phyloP scores from a whole-genome alignment of 1,140 invertebrate species.

The Drosophila oshimai region DNA sequence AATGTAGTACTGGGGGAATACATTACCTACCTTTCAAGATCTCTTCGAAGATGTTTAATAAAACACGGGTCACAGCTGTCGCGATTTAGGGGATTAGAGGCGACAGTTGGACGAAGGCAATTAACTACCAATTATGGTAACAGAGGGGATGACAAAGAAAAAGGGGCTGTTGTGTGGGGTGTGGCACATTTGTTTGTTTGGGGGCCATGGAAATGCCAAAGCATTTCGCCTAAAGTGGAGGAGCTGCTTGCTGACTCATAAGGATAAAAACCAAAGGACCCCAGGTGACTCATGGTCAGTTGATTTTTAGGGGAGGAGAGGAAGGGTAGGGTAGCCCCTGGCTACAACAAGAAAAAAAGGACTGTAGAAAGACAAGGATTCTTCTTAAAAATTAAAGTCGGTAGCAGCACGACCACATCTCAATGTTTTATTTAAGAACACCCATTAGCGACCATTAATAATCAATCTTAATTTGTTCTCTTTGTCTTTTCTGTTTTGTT shows the following conservation, averaged over 20 bases:
- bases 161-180: background rate
- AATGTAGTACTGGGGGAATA: background rate
- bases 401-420: background rate
- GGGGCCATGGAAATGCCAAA: conserved; percentile 25
- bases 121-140: conserved; percentile 69
- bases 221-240: conserved; percentile 1
- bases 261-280: conserved; percentile 19
- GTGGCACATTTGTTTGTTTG: conserved; percentile 20
- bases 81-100: conserved; percentile 27
- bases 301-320: background rate
- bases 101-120: conserved; percentile 25
- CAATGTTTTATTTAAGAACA: background rate
- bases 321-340: too few relatives aligned
- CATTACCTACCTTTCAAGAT: conserved; percentile 9
- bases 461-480: conserved; percentile 6
- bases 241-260: conserved; percentile 25
- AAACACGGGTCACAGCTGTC: conserved; percentile 46
- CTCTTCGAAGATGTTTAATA: conserved; percentile 46
- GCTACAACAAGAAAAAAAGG: background rate
- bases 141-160: conserved; percentile 28
- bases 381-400: background rate
- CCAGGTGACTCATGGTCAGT: conserved; percentile 30
- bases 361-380: background rate
- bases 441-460: conserved; percentile 9
- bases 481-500: background rate